Conservation (phyloP, 2,113 vertebrate genomes). For the Excalfactoria chinensis region DNA sequence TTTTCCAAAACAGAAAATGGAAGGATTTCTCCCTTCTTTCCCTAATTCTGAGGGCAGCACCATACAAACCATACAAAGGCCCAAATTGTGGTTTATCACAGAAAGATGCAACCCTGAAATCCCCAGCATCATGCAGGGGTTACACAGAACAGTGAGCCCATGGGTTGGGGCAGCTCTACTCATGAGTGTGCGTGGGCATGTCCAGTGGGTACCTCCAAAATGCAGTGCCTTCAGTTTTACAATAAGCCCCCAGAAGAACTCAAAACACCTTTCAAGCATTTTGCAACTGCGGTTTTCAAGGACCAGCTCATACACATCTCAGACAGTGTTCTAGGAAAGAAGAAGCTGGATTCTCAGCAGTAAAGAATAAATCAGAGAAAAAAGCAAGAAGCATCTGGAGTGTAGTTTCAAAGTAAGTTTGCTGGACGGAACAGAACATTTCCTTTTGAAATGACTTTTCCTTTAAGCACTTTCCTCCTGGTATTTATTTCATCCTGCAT, state of each 20-base stretch:
- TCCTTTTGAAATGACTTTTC: neutral
- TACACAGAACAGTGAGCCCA: neutral
- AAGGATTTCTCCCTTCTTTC: neutral
- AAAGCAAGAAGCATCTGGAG: neutral
- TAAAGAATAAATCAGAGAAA: neutral
- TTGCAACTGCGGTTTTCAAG: neutral
- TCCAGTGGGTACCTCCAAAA: neutral
- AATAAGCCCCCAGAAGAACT: neutral
- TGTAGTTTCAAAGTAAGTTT: neutral
- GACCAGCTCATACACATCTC: neutral
- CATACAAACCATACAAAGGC: accelerated
- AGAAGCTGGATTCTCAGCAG: neutral
- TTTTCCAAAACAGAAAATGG: neutral
- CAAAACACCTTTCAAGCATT: neutral
- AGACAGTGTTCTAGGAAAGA: neutral
- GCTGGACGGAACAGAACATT: neutral
- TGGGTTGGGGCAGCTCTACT: neutral
- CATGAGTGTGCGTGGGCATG: neutral
- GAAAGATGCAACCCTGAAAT: neutral
- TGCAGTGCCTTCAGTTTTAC: neutral
- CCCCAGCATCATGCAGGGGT: neutral
- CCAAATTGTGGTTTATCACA: neutral
- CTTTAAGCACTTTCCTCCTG: neutral
- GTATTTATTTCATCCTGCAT: neutral
- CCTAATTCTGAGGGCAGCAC: neutral